A percentile compares a stretch with the other conserved stretches of the same genome.
phyloP scores from a whole-genome alignment of 2,888 invertebrate genomes.

The Drosophila bunnanda region DNA sequence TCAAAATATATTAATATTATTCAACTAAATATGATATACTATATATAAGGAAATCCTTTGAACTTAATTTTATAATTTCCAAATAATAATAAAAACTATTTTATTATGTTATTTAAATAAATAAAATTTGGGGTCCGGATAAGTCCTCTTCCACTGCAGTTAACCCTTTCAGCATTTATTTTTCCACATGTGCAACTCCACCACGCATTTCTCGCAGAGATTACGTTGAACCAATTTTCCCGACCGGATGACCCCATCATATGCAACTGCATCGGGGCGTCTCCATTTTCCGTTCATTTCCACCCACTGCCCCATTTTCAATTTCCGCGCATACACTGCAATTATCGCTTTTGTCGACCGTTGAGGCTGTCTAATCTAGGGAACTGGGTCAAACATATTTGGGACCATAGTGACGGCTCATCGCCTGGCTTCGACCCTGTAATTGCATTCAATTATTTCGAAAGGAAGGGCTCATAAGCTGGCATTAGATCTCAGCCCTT shows the following conservation, averaged over 20 bases:
- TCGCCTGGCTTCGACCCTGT: conserved; percentile 44
- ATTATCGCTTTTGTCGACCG: conserved; percentile 52
- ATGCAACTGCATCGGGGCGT: conserved; percentile 24
- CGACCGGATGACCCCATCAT: conserved; percentile 42
- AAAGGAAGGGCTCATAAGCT: conserved; percentile 5
- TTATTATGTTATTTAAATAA: background rate
- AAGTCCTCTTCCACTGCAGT: background rate
- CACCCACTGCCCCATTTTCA: conserved; percentile 53
- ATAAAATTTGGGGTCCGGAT: background rate
- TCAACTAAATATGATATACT: no score
- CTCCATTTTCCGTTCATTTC: conserved; percentile 30
- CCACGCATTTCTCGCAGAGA: conserved; percentile 21
- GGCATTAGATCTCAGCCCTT: conserved; percentile 3
- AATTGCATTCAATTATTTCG: conserved; percentile 76
- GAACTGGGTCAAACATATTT: conserved; percentile 72
- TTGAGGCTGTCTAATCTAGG: conserved; percentile 34
- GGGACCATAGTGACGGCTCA: conserved; percentile 55
- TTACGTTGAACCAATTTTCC: conserved; percentile 38
- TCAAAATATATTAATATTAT: background rate
- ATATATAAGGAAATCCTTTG: no score
- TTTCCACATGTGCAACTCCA: conserved; percentile 11
- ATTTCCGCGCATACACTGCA: conserved; percentile 74
- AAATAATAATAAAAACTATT: no score
- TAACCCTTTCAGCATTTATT: background rate
- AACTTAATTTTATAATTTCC: no score